phyloP scores from a whole-genome alignment of 2,113 vertebrate species.

The Halichoerus grypus region DNA sequence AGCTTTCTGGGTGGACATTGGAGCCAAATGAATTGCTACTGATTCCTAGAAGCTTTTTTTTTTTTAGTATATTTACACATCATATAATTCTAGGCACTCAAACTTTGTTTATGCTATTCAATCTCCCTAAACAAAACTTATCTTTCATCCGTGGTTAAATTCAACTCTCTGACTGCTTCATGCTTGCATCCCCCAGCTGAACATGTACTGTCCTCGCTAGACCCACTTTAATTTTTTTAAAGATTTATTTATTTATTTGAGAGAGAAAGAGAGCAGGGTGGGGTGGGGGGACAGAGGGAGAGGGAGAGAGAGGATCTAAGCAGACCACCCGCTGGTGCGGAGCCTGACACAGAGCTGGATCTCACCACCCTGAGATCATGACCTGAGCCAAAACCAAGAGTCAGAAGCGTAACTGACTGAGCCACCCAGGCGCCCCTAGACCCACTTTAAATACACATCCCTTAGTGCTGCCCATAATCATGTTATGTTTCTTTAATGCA shows the following conservation, averaged over 20 bases:
- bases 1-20: neutral
- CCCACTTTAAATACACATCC: neutral
- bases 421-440: neutral
- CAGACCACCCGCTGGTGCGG: neutral
- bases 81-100: slow-evolving; percentile 11
- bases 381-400: neutral
- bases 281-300: neutral
- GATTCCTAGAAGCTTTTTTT: neutral
- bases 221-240: neutral
- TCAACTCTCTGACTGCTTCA: neutral
- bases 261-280: neutral
- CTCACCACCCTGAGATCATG: neutral
- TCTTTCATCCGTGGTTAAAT: slow-evolving; percentile 30
- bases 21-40: slow-evolving; percentile 27
- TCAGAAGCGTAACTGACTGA: neutral
- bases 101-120: slow-evolving; percentile 31
- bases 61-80: slow-evolving; percentile 14
- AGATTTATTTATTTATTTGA: neutral
- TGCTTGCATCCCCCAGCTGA: neutral
- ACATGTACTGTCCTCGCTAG: neutral
- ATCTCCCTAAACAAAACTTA: slow-evolving; percentile 39
- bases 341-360: neutral
- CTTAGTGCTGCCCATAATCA: neutral
- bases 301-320: neutral
- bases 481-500: neutral